Base-by-base conservation (phyloP, 2,888 invertebrate genomes). In the Ptychoptera contaminata region DNA sequence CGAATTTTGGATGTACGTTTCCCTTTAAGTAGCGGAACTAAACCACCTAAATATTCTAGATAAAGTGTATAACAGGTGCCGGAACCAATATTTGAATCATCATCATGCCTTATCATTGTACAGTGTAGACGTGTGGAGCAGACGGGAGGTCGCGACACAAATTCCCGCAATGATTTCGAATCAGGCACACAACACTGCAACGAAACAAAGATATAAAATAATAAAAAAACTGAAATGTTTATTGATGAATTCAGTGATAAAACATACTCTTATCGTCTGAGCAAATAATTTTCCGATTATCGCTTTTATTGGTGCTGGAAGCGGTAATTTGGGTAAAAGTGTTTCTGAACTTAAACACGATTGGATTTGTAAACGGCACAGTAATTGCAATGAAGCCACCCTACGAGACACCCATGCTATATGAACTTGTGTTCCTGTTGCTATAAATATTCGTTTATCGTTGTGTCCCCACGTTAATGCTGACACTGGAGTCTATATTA, bases 401-500 rank as follows among this genome's bases (percentile, higher is more conserved):
- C 86, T 76, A 50, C 90, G 72, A 56, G 87, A 88, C 44, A 97
- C 85, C 77, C 94, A 90, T 37, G 93, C 94, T 49, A 92, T 88
- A 65, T 92, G 91, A 55, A 90, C 79, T 56, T 83, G 81, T 40
- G 86, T 84, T 11, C 96, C 96, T 4, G 87, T 87, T 5, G 90
- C 90, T 48, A 97, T 79, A 65, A 97, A 96, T 52, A 98, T 71
- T 29, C 97, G 74, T 53, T 90, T 84, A 61, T 96, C 97, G 62
- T 93, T 93, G 71, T 97, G 96, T 29, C 94, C 97, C 97, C 97
- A 98, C 8, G 96, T 96, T 57, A 98, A 69, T 2, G 94, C 92
- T 42, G 91, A 85, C 44, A 96, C 86, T 6, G 82, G 79, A 51
- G 82, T 56, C 42, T 42, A 11, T 12, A 76, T 84, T 85, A 58